Conservation (phyloP, 1,140 invertebrate genomes). For the Anthonomus grandis region DNA sequence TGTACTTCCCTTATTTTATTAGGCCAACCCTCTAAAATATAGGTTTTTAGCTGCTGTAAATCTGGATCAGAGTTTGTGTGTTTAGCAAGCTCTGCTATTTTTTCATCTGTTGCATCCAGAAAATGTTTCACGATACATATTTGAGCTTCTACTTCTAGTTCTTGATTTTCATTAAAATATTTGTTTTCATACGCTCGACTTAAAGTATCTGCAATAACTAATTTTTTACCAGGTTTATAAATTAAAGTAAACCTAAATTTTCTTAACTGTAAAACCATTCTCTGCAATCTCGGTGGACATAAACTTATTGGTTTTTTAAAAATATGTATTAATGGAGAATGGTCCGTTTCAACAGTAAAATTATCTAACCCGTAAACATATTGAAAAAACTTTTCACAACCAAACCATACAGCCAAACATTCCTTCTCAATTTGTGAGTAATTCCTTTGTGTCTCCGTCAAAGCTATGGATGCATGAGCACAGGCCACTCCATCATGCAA, state of each 20-base stretch:
- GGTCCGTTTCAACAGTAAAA: constrained; percentile 35
- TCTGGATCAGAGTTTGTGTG: constrained; percentile 15
- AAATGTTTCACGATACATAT: constrained; percentile 23
- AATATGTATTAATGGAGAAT: constrained; percentile 37
- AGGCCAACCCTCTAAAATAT: too few species aligned
- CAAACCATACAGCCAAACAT: constrained; percentile 37
- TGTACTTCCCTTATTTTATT: too few species aligned
- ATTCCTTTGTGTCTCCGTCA: constrained; percentile 47
- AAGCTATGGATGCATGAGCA: constrained; percentile 43
- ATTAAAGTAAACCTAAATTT: constrained; percentile 32
- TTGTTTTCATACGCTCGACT: constrained; percentile 26
- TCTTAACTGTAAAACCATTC: constrained; percentile 33
- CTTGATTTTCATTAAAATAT: constrained; percentile 20
- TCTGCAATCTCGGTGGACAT: constrained; percentile 30
- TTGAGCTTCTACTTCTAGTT: constrained; percentile 16
- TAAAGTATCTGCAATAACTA: constrained; percentile 45
- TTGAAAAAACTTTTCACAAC: constrained; percentile 29
- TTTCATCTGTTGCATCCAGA: constrained; percentile 22
- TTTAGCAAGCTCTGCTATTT: constrained; percentile 5
- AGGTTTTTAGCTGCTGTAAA: constrained; percentile 13
- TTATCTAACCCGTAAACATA: constrained; percentile 36
- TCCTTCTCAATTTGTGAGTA: constrained; percentile 34
- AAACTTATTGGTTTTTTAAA: constrained; percentile 33
- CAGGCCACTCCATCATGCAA: constrained; percentile 43
- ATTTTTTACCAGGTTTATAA: constrained; percentile 32